Percentiles rank a stretch among this genome's conserved stretches.
Evolutionary conservation across 2,888 invertebrate genomes (phyloP).

Genomic region (Protonemura montana): DNA sequence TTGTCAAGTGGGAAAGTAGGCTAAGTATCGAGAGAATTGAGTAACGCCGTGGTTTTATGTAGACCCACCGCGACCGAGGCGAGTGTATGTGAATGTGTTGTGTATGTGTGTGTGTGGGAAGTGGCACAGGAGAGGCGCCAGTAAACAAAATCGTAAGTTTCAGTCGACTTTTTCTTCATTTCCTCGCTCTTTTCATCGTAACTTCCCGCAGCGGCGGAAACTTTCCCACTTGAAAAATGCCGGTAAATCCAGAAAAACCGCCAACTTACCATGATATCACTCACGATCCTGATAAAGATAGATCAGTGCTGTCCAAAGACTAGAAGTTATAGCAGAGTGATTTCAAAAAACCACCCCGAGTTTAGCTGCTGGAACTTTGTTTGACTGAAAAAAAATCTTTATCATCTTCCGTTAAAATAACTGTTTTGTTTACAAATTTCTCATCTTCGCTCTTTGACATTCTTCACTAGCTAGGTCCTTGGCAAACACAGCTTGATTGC

Average conservation of each 20-base stretch:
- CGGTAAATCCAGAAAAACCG: constrained; percentile 32
- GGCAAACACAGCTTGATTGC: neutral
- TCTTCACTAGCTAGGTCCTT: neutral
- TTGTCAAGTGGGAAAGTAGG: constrained; percentile 43
- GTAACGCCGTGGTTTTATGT: constrained; percentile 9
- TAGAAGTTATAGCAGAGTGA: constrained; percentile 26
- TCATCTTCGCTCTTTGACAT: neutral
- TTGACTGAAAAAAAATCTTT: neutral
- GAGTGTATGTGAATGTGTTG: constrained; percentile 28
- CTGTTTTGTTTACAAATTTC: constrained; percentile 12
- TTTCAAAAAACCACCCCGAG: neutral
- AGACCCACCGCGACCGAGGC: too few species aligned
- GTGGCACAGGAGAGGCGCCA: constrained; percentile 41
- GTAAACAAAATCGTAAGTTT: constrained; percentile 48
- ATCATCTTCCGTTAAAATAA: constrained; percentile 20
- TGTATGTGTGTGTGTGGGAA: constrained; percentile 42
- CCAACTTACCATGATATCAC: constrained; percentile 35
- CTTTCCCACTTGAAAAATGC: constrained; percentile 29
- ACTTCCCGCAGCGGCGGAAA: constrained; percentile 24
- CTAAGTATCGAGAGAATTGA: constrained; percentile 40
- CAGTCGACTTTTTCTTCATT: constrained; percentile 38
- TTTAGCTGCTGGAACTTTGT: neutral
- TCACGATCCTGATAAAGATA: constrained; percentile 25
- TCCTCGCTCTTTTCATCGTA: constrained; percentile 34
- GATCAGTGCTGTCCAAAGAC: constrained; percentile 27